phyloP scores from a whole-genome alignment of 2,888 invertebrate genomes.

The Andrena minutula region DNA sequence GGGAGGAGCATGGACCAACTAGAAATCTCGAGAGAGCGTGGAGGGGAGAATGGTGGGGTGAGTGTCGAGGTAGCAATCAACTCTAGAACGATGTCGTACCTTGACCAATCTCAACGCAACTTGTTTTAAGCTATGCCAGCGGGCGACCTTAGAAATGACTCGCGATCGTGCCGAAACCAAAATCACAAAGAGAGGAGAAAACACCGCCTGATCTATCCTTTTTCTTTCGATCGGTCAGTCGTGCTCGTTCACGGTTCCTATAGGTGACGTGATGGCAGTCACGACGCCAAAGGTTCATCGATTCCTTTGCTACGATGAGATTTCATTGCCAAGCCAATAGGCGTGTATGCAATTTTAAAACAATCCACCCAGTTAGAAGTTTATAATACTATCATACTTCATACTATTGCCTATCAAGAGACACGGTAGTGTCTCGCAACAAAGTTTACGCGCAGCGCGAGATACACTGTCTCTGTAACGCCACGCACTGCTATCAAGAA shows the following conservation, averaged over 20 bases:
- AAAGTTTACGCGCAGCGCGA: too few species aligned
- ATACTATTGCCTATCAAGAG: too few species aligned
- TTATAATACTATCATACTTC: too few species aligned
- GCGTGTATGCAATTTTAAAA: too few species aligned
- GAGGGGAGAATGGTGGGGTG: slow-evolving; percentile 34
- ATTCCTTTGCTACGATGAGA: background rate
- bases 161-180: slow-evolving; percentile 74
- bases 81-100: slow-evolving; percentile 82
- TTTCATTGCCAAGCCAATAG: too few species aligned
- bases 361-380: too few species aligned
- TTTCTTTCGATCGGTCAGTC: background rate
- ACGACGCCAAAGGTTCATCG: background rate
- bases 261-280: background rate
- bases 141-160: slow-evolving; percentile 79
- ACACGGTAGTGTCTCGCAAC: too few species aligned
- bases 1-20: slow-evolving; percentile 40
- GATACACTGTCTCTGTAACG: too few species aligned
- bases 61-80: slow-evolving; percentile 69
- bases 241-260: background rate
- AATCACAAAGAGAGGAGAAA: slow-evolving; percentile 63
- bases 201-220: background rate
- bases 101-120: slow-evolving; percentile 84
- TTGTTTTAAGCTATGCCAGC: slow-evolving; percentile 83
- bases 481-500: too few species aligned
- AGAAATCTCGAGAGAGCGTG: slow-evolving; percentile 33